These are phyloP conservation scores for Portevinia maculata DNA, from an alignment of 2,888 invertebrate genomes.

Conservation along the genomic window DNA sequence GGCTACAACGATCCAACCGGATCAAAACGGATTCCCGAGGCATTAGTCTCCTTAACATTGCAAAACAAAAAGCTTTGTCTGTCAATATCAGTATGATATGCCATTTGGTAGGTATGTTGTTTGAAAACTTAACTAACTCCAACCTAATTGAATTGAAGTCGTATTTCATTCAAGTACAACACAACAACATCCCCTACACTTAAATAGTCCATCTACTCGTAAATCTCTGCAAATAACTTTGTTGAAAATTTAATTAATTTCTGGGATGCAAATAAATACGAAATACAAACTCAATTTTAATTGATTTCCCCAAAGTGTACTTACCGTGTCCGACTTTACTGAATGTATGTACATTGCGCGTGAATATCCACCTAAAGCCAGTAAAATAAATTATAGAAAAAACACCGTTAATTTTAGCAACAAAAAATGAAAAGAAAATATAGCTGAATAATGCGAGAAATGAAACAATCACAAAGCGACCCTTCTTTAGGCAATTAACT, in stretches of 20 bases:
- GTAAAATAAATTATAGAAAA: constrained; percentile 18
- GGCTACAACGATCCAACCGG: too few relatives aligned
- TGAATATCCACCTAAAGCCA: not conserved
- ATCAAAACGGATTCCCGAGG: too few relatives aligned
- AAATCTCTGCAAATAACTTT: constrained; percentile 15
- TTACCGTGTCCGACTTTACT: not conserved
- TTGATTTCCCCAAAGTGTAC: constrained; percentile 53
- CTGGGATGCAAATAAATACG: constrained; percentile 26
- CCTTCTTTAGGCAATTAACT: constrained; percentile 2
- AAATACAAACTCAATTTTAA: constrained; percentile 52
- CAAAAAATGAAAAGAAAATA: not conserved
- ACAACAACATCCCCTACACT: not conserved
- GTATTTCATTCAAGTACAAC: too few relatives aligned
- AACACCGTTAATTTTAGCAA: constrained; percentile 2
- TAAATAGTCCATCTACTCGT: not conserved
- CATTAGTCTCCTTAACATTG: too few relatives aligned
- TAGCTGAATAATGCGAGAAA: constrained; percentile 20
- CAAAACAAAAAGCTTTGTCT: too few relatives aligned
- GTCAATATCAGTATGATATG: too few relatives aligned
- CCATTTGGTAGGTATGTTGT: too few relatives aligned
- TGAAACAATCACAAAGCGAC: constrained; percentile 20
- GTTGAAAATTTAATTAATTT: constrained; percentile 47
- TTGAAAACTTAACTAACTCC: too few relatives aligned
- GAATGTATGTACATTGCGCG: not conserved
- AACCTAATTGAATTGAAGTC: too few relatives aligned